A percentile compares a stretch with the other conserved stretches of the same genome.
These are phyloP conservation scores for Gymnosoma rotundatum DNA, from an alignment of 2,888 invertebrate genomes.

Conservation along the genomic window DNA sequence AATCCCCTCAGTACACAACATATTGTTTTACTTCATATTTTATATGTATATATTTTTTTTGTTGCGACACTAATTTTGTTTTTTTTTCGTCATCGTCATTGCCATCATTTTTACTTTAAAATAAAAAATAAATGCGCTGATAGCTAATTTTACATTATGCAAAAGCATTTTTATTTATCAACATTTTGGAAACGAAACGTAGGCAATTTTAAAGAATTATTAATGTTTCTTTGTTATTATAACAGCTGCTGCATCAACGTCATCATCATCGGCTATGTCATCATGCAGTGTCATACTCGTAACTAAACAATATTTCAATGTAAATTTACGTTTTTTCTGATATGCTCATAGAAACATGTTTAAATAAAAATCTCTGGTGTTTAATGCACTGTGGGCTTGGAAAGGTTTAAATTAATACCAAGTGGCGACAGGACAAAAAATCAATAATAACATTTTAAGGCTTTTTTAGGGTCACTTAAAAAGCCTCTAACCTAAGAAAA, in stretches of 20 bases:
- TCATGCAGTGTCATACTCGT: constrained; percentile 27
- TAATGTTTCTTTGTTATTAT: constrained; percentile 35
- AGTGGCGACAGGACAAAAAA: too few relatives aligned
- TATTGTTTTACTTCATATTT: constrained; percentile 6
- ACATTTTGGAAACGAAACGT: too few relatives aligned
- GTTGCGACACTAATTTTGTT: constrained; percentile 18
- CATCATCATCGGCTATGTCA: background rate
- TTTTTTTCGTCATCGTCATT: background rate
- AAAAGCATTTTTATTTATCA: constrained; percentile 9
- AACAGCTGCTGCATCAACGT: constrained; percentile 40
- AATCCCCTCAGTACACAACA: constrained; percentile 35
- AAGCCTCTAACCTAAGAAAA: too few relatives aligned
- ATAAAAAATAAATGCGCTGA: background rate
- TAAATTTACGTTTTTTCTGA: constrained; percentile 5
- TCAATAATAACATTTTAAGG: too few relatives aligned
- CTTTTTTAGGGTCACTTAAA: too few relatives aligned
- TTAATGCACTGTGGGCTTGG: constrained; percentile 14
- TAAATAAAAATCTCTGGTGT: background rate
- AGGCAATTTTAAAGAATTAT: background rate
- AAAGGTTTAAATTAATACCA: background rate
- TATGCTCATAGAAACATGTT: background rate
- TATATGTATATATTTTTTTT: constrained; percentile 19
- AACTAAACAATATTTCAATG: constrained; percentile 31
- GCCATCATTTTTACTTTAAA: background rate
- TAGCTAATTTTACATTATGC: constrained; percentile 30